These are phyloP conservation scores for Sander vitreus DNA, from an alignment of 2,113 vertebrate genomes.

Conservation along the genomic window DNA sequence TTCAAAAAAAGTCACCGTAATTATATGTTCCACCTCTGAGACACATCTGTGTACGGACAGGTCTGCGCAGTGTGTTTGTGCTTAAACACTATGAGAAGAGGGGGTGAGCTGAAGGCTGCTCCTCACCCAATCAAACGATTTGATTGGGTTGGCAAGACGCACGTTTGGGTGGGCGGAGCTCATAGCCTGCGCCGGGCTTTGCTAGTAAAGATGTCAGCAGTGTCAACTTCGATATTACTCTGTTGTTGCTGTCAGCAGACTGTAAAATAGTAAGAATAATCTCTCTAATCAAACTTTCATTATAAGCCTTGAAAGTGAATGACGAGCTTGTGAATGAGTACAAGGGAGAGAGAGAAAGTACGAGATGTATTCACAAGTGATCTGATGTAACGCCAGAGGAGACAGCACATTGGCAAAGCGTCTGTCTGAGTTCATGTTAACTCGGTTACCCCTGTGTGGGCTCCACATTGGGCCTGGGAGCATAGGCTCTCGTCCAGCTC, in stretches of 20 bases:
- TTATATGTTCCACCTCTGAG: neutral
- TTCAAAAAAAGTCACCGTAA: neutral
- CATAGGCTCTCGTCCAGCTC: slow-evolving; percentile 62
- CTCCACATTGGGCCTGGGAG: slow-evolving; percentile 66
- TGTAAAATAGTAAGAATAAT: slow-evolving; percentile 42
- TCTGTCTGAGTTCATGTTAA: slow-evolving; percentile 74
- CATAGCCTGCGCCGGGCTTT: neutral
- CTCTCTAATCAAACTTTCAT: slow-evolving; percentile 57
- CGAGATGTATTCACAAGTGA: slow-evolving; percentile 59
- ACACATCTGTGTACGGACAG: neutral
- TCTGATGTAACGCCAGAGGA: slow-evolving; percentile 69
- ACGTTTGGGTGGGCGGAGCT: neutral
- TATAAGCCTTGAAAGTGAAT: slow-evolving; percentile 40
- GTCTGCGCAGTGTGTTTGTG: neutral
- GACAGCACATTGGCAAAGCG: slow-evolving; percentile 66
- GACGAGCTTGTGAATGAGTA: slow-evolving; percentile 9
- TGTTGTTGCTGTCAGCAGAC: slow-evolving; percentile 7
- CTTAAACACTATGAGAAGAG: neutral
- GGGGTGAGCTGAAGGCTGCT: neutral
- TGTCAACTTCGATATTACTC: slow-evolving; percentile 24
- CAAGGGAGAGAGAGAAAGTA: slow-evolving; percentile 1
- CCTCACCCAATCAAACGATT: too few species aligned
- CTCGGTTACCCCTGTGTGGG: slow-evolving; percentile 68
- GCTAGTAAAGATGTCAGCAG: slow-evolving; percentile 12
- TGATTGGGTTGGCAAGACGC: neutral